Percentiles rank a stretch among this genome's conserved stretches.
Conservation (phyloP, 2,113 vertebrate species). For the Ophthalmolycus amberensis region DNA sequence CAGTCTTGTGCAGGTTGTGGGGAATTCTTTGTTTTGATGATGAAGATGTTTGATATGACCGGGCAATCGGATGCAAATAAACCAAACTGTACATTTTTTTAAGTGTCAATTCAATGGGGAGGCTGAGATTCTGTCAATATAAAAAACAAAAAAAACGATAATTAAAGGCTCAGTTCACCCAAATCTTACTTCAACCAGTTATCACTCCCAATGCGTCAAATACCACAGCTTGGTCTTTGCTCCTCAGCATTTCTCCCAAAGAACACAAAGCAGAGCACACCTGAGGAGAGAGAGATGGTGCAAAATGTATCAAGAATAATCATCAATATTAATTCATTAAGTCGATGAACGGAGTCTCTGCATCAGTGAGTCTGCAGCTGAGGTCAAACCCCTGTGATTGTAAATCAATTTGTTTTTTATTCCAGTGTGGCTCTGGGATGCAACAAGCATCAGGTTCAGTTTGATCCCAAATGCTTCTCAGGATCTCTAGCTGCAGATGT, state of each 20-base stretch:
- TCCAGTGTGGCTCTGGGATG: neutral
- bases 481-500: conserved; percentile 17
- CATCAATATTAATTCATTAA: neutral
- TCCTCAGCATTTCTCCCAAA: neutral
- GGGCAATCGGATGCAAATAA: neutral
- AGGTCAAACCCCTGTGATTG: conserved; percentile 19
- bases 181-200: neutral
- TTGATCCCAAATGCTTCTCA: conserved; percentile 12
- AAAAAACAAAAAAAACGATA: neutral
- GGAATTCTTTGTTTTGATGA: neutral
- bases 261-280: neutral
- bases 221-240: neutral
- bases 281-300: neutral
- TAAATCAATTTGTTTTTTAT: neutral
- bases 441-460: conserved; percentile 21
- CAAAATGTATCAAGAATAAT: neutral
- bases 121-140: neutral
- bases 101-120: neutral
- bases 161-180: neutral
- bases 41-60: neutral
- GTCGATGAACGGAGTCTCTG: neutral
- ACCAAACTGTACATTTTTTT: neutral
- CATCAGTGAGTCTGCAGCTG: conserved; percentile 16
- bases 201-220: neutral
- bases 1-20: neutral